Evolutionary conservation across 2,888 invertebrate genomes (phyloP), one percentile per base, ranked within the genome.

Genomic region (Limnephilus rhombicus): DNA sequence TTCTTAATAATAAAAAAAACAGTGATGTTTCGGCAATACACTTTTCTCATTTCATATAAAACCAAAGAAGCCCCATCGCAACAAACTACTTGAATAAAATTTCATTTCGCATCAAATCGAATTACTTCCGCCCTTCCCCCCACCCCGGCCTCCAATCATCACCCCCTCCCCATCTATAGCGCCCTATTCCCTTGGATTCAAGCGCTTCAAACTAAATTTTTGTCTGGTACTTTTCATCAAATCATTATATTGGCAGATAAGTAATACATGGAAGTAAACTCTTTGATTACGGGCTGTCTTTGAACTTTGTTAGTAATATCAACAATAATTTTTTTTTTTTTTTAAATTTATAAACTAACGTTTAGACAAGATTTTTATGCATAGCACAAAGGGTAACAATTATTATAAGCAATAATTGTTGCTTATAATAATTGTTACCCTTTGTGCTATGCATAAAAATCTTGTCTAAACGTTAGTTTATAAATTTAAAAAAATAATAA

Each of bases 11-110:
- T 7, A 68, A 68, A 68, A 15, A 37, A 31, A 37, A 83, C 18
- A 37, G 31, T 34, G 15, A 83, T 37, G 24, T 83, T 83, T 31
- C 37, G 37, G 13, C 37, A 83, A 24, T 83, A 83, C 24, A 83
- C 18, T 81, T 41, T 37, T 68, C 80, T 83, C 90, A 90, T 83
- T 90, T 86, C 68, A 45, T 91, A 81, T 85, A 92, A 93, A 93
- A 88, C 93, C 91, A 83, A 92, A 88, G 91, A 92, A 90, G 45
- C 91, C 92, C 81, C 91, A 87, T 91, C 91, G 92, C 90, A 92
- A 93, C 92, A 93, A 93, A 93, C 93, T 93, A 92, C 93, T 93
- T 91, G 92, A 92, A 92, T 92, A 92, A 93, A 93, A 92, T 93
- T 92, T 91, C 92, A 92, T 93, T 93, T 92, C 91, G 45, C 92